phyloP scores from a whole-genome alignment of 2,888 invertebrate genomes.

The Sabatieria punctata region DNA sequence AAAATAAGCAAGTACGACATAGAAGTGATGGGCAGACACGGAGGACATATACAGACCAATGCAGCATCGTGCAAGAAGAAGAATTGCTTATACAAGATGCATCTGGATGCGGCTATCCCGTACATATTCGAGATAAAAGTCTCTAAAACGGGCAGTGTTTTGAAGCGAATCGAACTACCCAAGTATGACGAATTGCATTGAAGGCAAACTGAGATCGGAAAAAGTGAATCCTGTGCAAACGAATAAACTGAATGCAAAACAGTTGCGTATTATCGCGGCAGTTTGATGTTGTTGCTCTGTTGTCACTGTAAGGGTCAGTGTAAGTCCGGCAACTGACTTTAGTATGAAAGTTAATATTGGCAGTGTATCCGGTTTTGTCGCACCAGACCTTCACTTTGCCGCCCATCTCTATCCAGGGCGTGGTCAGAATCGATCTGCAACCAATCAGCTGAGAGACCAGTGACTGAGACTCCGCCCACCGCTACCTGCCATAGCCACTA shows the following conservation, averaged over 20 bases:
- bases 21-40: no score
- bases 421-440: constrained; percentile 68
- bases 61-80: no score
- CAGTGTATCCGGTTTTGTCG: constrained; percentile 76
- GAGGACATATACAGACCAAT: no score
- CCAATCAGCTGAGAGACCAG: background rate
- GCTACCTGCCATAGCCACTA: constrained; percentile 68
- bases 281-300: no score
- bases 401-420: constrained; percentile 97
- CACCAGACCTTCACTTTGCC: constrained; percentile 77
- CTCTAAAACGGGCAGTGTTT: no score
- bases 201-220: constrained; percentile 9
- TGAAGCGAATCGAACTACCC: no score
- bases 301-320: no score
- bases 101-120: no score
- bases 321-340: constrained; percentile 44
- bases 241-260: background rate
- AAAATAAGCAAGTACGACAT: no score
- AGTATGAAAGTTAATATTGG: constrained; percentile 82
- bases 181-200: no score
- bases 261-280: background rate
- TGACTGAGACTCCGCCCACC: background rate
- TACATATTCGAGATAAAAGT: no score
- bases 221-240: background rate
- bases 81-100: no score